Conservation (phyloP, 2,888 invertebrate species). For the Orthosia gothica region DNA sequence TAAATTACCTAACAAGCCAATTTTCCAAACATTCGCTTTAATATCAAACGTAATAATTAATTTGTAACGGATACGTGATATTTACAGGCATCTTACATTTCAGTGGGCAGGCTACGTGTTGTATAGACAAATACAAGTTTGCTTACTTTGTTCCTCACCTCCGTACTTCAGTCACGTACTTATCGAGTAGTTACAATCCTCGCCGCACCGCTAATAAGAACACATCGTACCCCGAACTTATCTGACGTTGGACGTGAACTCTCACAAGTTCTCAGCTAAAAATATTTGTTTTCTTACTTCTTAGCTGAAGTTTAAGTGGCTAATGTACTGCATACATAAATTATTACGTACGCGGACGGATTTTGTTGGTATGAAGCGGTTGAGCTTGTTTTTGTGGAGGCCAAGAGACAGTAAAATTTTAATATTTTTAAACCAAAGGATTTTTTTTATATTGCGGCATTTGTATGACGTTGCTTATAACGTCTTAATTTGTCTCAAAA, state of each 20-base stretch:
- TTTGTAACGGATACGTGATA: conserved; percentile 1
- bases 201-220: conserved; percentile 69
- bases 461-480: neutral
- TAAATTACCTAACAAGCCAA: neutral
- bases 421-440: neutral
- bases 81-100: conserved; percentile 25
- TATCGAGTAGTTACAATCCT: conserved; percentile 67
- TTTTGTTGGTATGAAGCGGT: conserved; percentile 44
- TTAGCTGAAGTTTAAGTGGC: conserved; percentile 59
- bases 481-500: neutral
- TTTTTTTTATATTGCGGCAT: neutral
- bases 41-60: conserved; percentile 1
- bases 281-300: conserved; percentile 59
- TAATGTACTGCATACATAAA: conserved; percentile 62
- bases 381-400: conserved; percentile 24
- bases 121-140: neutral
- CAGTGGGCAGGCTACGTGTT: conserved; percentile 30
- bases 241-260: conserved; percentile 63
- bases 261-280: conserved; percentile 61
- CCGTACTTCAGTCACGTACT: conserved; percentile 69
- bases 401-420: conserved; percentile 3
- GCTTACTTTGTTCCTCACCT: conserved; percentile 43
- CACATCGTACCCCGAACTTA: conserved; percentile 70
- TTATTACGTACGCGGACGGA: conserved; percentile 51
- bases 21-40: neutral